Percentiles rank a stretch among this genome's conserved stretches.
phyloP scores from a whole-genome alignment of 92 coral and sea anemone species.

The Palythoa grandis region DNA sequence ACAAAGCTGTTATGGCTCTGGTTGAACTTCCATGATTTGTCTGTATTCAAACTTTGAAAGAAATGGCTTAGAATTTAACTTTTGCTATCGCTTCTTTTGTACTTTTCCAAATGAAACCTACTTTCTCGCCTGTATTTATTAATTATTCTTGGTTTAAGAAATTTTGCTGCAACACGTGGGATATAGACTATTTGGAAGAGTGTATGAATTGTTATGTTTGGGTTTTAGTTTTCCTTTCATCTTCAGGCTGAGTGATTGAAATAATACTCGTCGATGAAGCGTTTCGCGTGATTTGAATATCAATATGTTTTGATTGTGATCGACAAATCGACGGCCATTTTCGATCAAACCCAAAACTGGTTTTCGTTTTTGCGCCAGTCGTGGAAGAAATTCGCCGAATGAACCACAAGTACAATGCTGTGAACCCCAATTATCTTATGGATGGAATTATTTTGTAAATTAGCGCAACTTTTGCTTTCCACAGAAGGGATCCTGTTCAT shows the following conservation, averaged over 20 bases:
- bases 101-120: background rate
- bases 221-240: slow-evolving; percentile 22
- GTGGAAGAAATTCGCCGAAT: background rate
- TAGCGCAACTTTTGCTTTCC: background rate
- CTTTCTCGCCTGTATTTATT: background rate
- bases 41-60: background rate
- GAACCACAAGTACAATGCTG: background rate
- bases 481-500: background rate
- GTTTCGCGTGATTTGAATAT: slow-evolving; percentile 36
- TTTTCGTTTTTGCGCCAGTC: background rate
- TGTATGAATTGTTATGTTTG: background rate
- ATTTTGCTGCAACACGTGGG: slow-evolving; percentile 30
- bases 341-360: slow-evolving; percentile 29
- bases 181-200: background rate
- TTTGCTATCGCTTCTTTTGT: background rate
- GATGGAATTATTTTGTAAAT: background rate
- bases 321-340: slow-evolving; percentile 44
- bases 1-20: background rate
- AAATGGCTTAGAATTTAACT: background rate
- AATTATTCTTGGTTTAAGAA: background rate
- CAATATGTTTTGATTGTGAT: slow-evolving; percentile 42
- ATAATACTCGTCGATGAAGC: slow-evolving; percentile 31
- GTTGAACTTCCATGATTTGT: background rate
- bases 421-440: slow-evolving; percentile 27
- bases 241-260: slow-evolving; percentile 21